phyloP scores from a whole-genome alignment of 2,797 vertebrate genomes.

The Gobio occitaniae region DNA sequence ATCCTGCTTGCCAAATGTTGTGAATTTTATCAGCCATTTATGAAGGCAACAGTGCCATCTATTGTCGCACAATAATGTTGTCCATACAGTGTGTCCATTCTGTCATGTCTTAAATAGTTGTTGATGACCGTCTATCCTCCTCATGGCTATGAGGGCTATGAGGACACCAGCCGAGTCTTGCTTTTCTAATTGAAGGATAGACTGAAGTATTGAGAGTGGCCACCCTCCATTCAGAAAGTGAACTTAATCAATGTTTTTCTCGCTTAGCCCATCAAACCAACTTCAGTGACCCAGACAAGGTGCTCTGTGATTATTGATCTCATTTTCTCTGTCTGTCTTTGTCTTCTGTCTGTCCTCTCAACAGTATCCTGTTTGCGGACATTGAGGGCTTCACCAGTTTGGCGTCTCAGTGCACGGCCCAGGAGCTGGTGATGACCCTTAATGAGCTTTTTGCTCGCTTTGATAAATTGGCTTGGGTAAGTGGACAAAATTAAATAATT shows the following conservation, averaged over 20 bases:
- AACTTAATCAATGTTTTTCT: conserved; percentile 44
- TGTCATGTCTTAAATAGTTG: conserved; percentile 56
- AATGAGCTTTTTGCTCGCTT: conserved; percentile 84
- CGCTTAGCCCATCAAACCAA: conserved; percentile 42
- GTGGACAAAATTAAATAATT: conserved; percentile 45
- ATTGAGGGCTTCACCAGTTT: conserved; percentile 84
- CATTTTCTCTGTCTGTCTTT: conserved; percentile 26
- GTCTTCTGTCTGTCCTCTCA: not conserved
- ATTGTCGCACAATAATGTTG: conserved; percentile 32
- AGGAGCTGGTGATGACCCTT: conserved; percentile 84
- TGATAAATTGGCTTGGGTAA: conserved; percentile 83
- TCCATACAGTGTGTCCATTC: conserved; percentile 43
- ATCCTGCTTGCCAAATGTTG: conserved; percentile 39
- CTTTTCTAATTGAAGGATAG: conserved; percentile 51
- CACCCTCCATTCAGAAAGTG: conserved; percentile 47
- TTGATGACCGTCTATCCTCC: conserved; percentile 50
- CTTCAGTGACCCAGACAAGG: conserved; percentile 49
- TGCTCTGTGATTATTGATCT: conserved; percentile 55
- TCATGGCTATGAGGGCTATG: conserved; percentile 32
- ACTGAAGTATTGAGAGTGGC: conserved; percentile 46
- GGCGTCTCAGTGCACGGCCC: conserved; percentile 84
- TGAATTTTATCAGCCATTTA: conserved; percentile 12
- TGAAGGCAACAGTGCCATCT: conserved; percentile 61
- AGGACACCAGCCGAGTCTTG: conserved; percentile 30
- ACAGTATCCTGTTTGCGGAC: conserved; percentile 83